These are phyloP conservation scores for Orthochromis indermauri DNA, from an alignment of 2,113 vertebrate genomes.

Conservation along the genomic window DNA sequence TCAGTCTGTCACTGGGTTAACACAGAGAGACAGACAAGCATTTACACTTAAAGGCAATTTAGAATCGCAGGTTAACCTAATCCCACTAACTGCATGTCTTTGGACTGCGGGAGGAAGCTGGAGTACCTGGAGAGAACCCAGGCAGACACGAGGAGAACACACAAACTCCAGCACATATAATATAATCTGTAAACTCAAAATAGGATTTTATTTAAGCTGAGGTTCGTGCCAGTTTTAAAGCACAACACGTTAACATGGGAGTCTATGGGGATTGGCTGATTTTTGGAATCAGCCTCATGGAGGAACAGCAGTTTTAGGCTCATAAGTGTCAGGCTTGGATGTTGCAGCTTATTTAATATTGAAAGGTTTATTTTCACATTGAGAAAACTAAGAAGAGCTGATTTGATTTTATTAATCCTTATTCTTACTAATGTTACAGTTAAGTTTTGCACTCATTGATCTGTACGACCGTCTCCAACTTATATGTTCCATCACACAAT, in stretches of 20 bases:
- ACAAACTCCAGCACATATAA: not conserved
- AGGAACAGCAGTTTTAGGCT: accelerated
- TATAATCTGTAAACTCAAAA: accelerated
- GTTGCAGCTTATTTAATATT: not conserved
- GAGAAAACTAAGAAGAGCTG: not conserved
- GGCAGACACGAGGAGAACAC: not conserved
- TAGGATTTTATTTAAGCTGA: not conserved
- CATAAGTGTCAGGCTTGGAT: not conserved
- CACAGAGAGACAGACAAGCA: not conserved
- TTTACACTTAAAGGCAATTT: accelerated
- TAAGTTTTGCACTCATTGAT: not conserved
- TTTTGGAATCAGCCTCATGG: not conserved
- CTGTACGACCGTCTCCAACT: accelerated
- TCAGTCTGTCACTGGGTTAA: not conserved
- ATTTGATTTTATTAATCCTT: not conserved
- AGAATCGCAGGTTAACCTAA: not conserved
- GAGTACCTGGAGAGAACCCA: accelerated
- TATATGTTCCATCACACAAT: not conserved
- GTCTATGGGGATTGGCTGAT: not conserved
- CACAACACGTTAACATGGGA: not conserved
- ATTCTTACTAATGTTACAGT: not conserved
- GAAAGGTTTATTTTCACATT: not conserved
- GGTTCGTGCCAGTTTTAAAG: not conserved
- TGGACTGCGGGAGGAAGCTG: not conserved
- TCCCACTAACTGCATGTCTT: not conserved